phyloP scores from a whole-genome alignment of 1,140 invertebrate genomes.

The Aphelenchoides besseyi region DNA sequence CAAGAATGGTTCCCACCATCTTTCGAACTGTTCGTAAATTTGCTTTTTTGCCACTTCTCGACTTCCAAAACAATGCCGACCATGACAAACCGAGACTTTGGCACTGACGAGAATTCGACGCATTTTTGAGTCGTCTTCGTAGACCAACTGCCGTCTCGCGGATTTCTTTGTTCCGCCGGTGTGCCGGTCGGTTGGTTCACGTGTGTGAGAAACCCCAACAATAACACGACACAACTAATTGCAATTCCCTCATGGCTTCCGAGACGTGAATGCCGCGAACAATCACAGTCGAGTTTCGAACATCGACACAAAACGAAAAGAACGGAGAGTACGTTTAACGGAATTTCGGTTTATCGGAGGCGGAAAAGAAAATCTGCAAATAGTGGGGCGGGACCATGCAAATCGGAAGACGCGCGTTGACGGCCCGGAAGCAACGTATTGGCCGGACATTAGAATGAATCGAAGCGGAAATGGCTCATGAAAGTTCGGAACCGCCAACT shows the following conservation, averaged over 20 bases:
- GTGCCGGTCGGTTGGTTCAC: not conserved
- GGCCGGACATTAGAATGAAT: not conserved
- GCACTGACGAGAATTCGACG: too few species aligned
- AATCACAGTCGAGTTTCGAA: not conserved
- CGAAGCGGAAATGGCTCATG: not conserved
- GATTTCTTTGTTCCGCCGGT: not conserved
- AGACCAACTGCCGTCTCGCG: too few species aligned
- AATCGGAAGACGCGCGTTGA: not conserved
- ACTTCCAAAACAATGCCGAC: too few species aligned
- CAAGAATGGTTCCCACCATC: too few species aligned
- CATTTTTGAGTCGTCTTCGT: slow-evolving; percentile 3
- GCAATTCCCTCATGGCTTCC: not conserved
- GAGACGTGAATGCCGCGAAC: not conserved
- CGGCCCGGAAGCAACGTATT: not conserved
- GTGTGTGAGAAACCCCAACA: not conserved
- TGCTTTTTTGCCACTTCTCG: too few species aligned
- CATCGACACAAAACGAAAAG: not conserved
- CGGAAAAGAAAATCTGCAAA: not conserved
- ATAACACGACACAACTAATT: not conserved
- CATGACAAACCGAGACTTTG: too few species aligned
- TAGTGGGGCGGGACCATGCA: not conserved
- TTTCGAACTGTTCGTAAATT: too few species aligned
- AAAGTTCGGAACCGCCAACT: not conserved
- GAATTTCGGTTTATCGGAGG: too few species aligned
- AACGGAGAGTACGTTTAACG: not conserved